Percentiles rank a stretch among this genome's conserved stretches.
Conservation (phyloP, 2,113 vertebrate genomes). For the Microtus pennsylvanicus region DNA sequence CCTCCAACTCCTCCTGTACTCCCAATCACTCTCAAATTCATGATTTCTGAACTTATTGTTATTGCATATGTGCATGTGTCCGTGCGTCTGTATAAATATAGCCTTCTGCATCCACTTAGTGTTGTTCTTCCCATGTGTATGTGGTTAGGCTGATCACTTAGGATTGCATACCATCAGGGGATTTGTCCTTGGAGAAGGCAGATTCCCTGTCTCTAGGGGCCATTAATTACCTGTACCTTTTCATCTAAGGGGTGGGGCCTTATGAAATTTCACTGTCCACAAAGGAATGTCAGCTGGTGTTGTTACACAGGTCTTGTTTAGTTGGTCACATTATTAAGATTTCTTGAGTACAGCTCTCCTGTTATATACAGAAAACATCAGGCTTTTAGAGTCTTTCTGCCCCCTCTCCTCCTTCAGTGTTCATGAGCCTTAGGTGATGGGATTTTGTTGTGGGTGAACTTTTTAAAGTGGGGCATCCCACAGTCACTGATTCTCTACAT, state of each 20-base stretch:
- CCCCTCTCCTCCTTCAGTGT: background rate
- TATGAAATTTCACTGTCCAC: background rate
- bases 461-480: background rate
- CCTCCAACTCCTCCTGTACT: background rate
- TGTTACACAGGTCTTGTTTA: background rate
- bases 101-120: background rate
- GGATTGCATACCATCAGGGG: background rate
- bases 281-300: background rate
- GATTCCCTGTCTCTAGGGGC: background rate
- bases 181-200: background rate
- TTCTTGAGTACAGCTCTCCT: background rate
- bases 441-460: background rate
- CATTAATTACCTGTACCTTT: background rate
- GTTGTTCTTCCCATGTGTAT: background rate
- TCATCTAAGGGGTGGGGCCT: background rate
- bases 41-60: background rate
- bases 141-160: background rate
- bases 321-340: background rate
- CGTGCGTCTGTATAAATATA: background rate
- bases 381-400: background rate
- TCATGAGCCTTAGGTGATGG: background rate
- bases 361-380: background rate
- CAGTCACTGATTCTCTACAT: background rate
- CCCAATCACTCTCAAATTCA: background rate
- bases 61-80: background rate